A percentile compares a stretch with the other conserved stretches of the same genome.
Conservation (phyloP, 2,888 invertebrate species). For the Enchytraeus crypticus region DNA sequence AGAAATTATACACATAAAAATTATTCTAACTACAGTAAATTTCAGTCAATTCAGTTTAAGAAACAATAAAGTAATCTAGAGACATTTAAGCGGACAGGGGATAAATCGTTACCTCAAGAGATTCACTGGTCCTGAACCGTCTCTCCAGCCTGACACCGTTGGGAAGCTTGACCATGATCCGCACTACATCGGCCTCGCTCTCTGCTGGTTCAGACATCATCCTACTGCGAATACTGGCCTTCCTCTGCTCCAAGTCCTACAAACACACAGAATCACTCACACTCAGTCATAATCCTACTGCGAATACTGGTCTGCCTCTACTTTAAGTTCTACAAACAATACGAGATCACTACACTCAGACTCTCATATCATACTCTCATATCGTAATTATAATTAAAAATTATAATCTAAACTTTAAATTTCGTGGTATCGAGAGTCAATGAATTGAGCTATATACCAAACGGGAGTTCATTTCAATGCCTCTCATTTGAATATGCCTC, state of each 20-base stretch:
- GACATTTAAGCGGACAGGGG: too few species aligned
- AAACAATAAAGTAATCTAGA: too few species aligned
- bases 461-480: too few species aligned
- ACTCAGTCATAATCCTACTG: slow-evolving; percentile 54
- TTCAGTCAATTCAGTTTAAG: too few species aligned
- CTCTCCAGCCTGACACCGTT: slow-evolving; percentile 78
- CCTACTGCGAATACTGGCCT: slow-evolving; percentile 45
- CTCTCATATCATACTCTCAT: neutral
- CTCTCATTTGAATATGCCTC: too few species aligned
- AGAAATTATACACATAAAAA: too few species aligned
- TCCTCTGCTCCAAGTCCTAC: slow-evolving; percentile 47
- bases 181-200: slow-evolving; percentile 63
- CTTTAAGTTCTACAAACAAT: slow-evolving; percentile 41
- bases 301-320: slow-evolving; percentile 48
- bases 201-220: slow-evolving; percentile 63
- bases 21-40: too few species aligned
- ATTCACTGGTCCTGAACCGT: slow-evolving; percentile 74
- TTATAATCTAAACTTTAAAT: too few species aligned
- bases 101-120: too few species aligned
- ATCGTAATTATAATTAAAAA: neutral
- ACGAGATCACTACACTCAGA: slow-evolving; percentile 53
- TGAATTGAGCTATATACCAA: too few species aligned
- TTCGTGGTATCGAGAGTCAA: too few species aligned
- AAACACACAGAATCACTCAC: slow-evolving; percentile 4
- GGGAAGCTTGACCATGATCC: slow-evolving; percentile 82